Evolutionary conservation across 2,888 invertebrate genomes (phyloP).

Genomic region (Drosophila meridiana): DNA sequence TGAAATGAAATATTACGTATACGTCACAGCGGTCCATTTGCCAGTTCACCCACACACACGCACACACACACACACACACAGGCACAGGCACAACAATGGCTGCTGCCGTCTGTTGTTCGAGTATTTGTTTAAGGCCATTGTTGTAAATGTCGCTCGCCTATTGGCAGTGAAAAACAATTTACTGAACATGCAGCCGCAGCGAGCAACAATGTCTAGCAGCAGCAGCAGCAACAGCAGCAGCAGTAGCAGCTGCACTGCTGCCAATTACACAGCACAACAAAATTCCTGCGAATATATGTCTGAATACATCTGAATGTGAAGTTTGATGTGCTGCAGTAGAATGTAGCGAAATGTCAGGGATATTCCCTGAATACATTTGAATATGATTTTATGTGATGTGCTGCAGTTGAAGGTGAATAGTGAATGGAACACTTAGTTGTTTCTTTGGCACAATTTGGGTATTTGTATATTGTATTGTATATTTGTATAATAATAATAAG

Average conservation of each 20-base stretch:
- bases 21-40: conserved; percentile 78
- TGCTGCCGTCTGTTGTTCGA: conserved; percentile 34
- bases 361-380: neutral
- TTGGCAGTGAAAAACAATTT: conserved; percentile 42
- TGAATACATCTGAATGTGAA: neutral
- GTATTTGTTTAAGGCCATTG: conserved; percentile 77
- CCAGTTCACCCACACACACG: conserved; percentile 30
- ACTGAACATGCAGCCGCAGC: conserved; percentile 36
- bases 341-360: neutral
- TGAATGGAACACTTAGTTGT: neutral
- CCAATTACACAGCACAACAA: conserved; percentile 45
- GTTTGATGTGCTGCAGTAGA: neutral
- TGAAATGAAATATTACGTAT: conserved; percentile 81
- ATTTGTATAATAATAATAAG: too few relatives aligned
- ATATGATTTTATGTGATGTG: neutral
- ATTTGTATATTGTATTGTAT: too few relatives aligned
- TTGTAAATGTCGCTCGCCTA: conserved; percentile 56
- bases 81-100: neutral
- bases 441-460: too few relatives aligned
- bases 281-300: neutral
- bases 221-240: neutral
- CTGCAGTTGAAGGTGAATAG: neutral
- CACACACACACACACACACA: conserved; percentile 1
- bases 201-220: neutral
- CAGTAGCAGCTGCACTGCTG: neutral